Evolutionary conservation across 2,113 vertebrate genomes (phyloP).

Genomic region (Pelmatolapia mariae): DNA sequence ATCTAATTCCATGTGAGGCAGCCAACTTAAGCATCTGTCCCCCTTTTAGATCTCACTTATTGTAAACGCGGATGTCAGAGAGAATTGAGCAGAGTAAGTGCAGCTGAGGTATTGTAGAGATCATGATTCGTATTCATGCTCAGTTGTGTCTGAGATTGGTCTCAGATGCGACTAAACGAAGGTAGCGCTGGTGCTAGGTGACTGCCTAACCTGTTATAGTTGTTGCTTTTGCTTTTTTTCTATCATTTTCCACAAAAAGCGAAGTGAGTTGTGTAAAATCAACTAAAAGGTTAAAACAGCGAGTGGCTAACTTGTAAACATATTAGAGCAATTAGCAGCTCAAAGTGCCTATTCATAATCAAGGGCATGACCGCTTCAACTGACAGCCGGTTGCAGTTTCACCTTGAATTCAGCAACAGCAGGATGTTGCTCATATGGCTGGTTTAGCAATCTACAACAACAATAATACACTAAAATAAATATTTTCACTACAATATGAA

Average conservation of each 20-base stretch:
- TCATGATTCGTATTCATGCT: neutral
- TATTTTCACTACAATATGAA: neutral
- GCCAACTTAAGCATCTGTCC: slow-evolving; percentile 24
- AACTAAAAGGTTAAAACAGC: neutral
- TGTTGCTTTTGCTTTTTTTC: neutral
- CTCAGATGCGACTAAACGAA: neutral
- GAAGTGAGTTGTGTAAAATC: neutral
- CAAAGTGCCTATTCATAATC: neutral
- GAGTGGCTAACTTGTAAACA: neutral
- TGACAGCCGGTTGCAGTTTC: neutral
- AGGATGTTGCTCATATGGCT: neutral
- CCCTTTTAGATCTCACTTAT: neutral
- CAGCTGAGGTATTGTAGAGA: neutral
- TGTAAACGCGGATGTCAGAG: neutral
- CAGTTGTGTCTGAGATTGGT: neutral
- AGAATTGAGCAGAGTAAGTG: neutral
- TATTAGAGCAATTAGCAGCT: neutral
- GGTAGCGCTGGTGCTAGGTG: neutral
- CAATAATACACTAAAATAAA: neutral
- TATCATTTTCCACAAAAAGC: neutral
- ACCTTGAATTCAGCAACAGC: neutral
- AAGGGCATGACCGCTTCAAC: neutral
- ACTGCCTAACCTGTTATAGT: neutral
- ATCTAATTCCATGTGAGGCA: slow-evolving; percentile 34
- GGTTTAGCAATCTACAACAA: neutral